phyloP scores from a whole-genome alignment of 2,888 invertebrate species.

The Cacoxenus indagator region DNA sequence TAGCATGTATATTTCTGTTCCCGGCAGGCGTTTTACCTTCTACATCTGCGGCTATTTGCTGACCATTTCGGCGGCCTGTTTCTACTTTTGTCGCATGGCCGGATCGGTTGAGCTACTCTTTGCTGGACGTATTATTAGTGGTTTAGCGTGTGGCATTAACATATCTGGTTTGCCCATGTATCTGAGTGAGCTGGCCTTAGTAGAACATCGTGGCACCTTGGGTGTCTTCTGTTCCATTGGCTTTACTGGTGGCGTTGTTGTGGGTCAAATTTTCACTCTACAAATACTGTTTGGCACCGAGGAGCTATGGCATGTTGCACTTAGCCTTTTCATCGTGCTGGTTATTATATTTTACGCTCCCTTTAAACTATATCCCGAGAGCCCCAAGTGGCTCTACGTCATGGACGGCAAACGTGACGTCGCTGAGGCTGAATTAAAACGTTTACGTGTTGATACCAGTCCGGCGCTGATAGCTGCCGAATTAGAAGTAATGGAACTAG shows the following conservation, averaged over 20 bases:
- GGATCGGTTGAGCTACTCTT: slow-evolving; percentile 80
- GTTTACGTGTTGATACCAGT: slow-evolving; percentile 73
- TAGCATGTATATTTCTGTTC: neutral
- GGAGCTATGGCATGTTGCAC: slow-evolving; percentile 81
- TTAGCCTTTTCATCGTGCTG: slow-evolving; percentile 81
- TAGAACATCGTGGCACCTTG: slow-evolving; percentile 82
- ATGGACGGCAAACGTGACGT: slow-evolving; percentile 76
- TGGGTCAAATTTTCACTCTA: slow-evolving; percentile 67
- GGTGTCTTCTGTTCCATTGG: slow-evolving; percentile 80
- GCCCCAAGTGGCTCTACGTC: slow-evolving; percentile 88
- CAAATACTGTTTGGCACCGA: slow-evolving; percentile 72
- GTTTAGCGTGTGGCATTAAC: slow-evolving; percentile 72
- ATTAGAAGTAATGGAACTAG: slow-evolving; percentile 74
- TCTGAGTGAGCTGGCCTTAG: neutral
- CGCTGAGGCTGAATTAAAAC: slow-evolving; percentile 77
- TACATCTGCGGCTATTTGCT: slow-evolving; percentile 61
- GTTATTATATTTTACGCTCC: slow-evolving; percentile 76
- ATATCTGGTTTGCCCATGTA: neutral
- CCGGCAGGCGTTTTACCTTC: slow-evolving; percentile 1
- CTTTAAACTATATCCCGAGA: slow-evolving; percentile 84
- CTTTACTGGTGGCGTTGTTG: slow-evolving; percentile 59
- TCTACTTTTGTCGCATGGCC: slow-evolving; percentile 75
- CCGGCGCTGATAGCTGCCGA: slow-evolving; percentile 74
- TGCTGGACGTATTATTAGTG: slow-evolving; percentile 82
- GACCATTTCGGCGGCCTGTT: slow-evolving; percentile 77